phyloP scores from a whole-genome alignment of 2,888 invertebrate species.

The Caenorhabditis sulstoni region DNA sequence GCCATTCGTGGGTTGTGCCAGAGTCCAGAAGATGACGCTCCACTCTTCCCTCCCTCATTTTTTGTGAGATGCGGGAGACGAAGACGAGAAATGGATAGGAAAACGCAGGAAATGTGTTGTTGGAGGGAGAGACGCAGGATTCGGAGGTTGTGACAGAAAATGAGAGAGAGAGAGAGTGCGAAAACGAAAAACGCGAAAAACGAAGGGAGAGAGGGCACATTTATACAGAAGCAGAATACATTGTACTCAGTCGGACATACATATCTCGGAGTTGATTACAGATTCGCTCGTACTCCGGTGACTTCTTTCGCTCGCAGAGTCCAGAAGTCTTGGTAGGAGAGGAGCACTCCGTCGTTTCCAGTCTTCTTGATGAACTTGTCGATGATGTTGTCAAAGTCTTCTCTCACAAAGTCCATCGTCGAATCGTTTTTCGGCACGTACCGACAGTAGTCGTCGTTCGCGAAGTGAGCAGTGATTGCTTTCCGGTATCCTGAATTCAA shows the following conservation, averaged over 20 bases:
- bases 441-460: conserved; percentile 84
- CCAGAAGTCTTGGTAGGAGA: conserved; percentile 23
- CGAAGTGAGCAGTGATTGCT: conserved; percentile 90
- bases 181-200: not conserved
- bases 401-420: conserved; percentile 82
- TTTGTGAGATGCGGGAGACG: not conserved
- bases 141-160: conserved; percentile 14
- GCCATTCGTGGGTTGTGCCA: conserved; percentile 15
- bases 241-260: not conserved
- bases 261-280: conserved; percentile 3
- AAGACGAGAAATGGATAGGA: not conserved
- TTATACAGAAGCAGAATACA: not conserved
- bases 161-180: too few species aligned
- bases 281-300: conserved; percentile 22
- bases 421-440: conserved; percentile 83
- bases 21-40: not conserved
- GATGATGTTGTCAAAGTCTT: conserved; percentile 34
- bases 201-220: not conserved
- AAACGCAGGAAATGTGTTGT: not conserved
- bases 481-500: too few species aligned
- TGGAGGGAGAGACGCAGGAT: conserved; percentile 4
- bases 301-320: conserved; percentile 19
- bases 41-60: not conserved
- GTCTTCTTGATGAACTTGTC: conserved; percentile 10
- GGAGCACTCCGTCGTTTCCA: conserved; percentile 1